Evolutionary conservation across 92 coral and sea anemone species (phyloP).

Genomic region (Ricordea florida): DNA sequence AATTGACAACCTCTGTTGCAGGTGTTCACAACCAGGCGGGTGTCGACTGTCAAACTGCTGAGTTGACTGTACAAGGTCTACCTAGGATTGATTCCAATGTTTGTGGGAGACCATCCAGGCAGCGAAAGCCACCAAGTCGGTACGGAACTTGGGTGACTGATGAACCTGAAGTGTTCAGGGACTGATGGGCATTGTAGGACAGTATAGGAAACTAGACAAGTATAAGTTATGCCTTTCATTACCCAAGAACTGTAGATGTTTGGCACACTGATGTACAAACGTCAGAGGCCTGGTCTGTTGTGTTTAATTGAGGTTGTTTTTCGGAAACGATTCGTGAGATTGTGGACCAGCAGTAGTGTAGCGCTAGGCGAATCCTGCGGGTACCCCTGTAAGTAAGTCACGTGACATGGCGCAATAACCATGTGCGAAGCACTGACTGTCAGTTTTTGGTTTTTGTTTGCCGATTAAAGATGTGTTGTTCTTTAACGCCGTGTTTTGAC

Average conservation of each 20-base stretch:
- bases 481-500: too few relatives aligned
- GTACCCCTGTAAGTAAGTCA: not conserved
- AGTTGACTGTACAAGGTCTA: not conserved
- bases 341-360: not conserved
- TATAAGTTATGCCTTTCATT: too few relatives aligned
- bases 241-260: not conserved
- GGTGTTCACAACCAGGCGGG: not conserved
- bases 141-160: slow-evolving; percentile 6
- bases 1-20: not conserved
- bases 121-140: slow-evolving; percentile 22
- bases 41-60: not conserved
- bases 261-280: not conserved
- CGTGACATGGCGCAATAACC: not conserved
- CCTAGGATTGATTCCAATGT: not conserved
- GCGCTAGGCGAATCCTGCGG: not conserved
- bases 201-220: too few relatives aligned
- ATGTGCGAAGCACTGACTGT: not conserved
- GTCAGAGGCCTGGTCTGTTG: not conserved
- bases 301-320: not conserved
- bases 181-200: not conserved
- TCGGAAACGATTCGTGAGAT: not conserved
- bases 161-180: not conserved
- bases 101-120: not conserved
- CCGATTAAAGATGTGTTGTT: too few relatives aligned
- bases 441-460: too few relatives aligned